phyloP scores from a whole-genome alignment of 2,797 vertebrate genomes.

The Sebastes goodei region DNA sequence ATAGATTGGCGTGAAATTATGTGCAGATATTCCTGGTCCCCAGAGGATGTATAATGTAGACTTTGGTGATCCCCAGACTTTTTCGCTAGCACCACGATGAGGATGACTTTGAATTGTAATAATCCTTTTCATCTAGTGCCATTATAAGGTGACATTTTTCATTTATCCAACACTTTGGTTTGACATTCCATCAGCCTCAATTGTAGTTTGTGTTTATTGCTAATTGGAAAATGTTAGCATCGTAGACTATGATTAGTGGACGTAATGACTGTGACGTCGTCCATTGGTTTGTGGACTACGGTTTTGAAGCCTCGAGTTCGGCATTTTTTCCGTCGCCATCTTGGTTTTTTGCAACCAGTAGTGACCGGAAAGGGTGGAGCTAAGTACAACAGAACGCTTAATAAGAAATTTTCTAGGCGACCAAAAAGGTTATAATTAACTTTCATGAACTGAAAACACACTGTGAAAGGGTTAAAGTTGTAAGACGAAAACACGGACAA shows the following conservation, averaged over 20 bases:
- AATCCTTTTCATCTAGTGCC: not conserved
- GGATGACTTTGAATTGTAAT: not conserved
- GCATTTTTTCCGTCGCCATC: too few relatives aligned
- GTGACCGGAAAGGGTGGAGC: too few relatives aligned
- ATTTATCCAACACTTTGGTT: not conserved
- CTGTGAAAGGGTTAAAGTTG: too few relatives aligned
- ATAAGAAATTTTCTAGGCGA: too few relatives aligned
- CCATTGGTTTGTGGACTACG: too few relatives aligned
- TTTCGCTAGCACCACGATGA: not conserved
- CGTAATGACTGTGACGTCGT: too few relatives aligned
- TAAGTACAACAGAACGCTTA: rapidly evolving
- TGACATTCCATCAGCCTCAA: not conserved
- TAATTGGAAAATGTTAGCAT: not conserved
- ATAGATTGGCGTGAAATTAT: not conserved
- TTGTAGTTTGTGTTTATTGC: not conserved
- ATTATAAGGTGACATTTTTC: not conserved
- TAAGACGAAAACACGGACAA: too few relatives aligned
- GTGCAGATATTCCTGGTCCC: not conserved
- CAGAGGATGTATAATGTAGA: not conserved
- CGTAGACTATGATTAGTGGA: too few relatives aligned
- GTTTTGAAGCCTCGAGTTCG: too few relatives aligned
- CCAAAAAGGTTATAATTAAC: too few relatives aligned
- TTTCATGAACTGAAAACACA: too few relatives aligned
- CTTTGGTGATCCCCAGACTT: rapidly evolving
- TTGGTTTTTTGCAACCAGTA: too few relatives aligned